Conservation (phyloP, 2,888 invertebrate species). For the Seira sanloemensis region DNA sequence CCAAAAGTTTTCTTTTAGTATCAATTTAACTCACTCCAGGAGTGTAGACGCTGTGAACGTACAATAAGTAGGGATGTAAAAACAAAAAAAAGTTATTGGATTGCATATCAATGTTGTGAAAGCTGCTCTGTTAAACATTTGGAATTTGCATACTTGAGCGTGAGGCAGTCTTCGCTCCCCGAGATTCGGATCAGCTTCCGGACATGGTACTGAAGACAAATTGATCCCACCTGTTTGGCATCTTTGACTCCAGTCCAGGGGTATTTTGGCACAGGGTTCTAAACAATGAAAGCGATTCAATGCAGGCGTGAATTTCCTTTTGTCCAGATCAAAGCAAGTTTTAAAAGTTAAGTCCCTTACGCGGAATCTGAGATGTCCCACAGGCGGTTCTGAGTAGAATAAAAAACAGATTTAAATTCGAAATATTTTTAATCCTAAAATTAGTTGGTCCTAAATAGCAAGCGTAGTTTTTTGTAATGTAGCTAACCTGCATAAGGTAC, state of each 20-base stretch:
- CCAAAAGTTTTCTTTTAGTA: not conserved
- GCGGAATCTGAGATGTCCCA: conserved; percentile 47
- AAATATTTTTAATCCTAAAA: too few relatives aligned
- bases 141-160: too few relatives aligned
- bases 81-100: too few relatives aligned
- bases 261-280: conserved; percentile 53
- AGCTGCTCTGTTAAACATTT: too few relatives aligned
- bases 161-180: conserved; percentile 57
- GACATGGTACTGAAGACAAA: conserved; percentile 59
- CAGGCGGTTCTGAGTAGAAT: conserved; percentile 47
- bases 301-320: too few relatives aligned
- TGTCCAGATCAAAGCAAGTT: not conserved
- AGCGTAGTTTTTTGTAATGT: too few relatives aligned
- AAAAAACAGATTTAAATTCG: too few relatives aligned
- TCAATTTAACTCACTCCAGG: conserved; percentile 27
- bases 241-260: conserved; percentile 51
- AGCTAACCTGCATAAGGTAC: conserved; percentile 42
- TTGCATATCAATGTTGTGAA: too few relatives aligned
- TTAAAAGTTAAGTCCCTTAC: conserved; percentile 6
- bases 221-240: conserved; percentile 51
- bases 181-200: conserved; percentile 46
- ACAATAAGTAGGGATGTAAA: too few relatives aligned
- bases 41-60: conserved; percentile 54
- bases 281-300: too few relatives aligned
- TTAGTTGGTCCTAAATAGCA: too few relatives aligned